phyloP scores from a whole-genome alignment of 2,888 invertebrate genomes.

The Pyrgus malvae region DNA sequence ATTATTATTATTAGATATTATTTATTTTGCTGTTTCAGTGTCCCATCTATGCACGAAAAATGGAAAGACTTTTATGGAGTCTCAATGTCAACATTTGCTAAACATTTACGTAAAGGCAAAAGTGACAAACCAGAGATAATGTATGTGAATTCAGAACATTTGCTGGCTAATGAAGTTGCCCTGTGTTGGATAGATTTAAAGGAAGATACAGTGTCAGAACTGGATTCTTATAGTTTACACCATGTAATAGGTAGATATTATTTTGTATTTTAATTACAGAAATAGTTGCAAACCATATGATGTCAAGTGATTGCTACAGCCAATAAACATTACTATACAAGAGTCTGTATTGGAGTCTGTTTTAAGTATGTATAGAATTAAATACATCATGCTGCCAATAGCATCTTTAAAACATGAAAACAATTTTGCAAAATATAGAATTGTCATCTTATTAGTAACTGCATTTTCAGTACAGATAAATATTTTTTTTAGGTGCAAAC shows the following conservation, averaged over 20 bases:
- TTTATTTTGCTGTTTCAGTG: constrained; percentile 48
- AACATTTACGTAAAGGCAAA: constrained; percentile 83
- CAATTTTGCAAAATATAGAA: too few relatives aligned
- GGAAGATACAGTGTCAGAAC: constrained; percentile 81
- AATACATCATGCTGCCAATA: too few relatives aligned
- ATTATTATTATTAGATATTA: too few relatives aligned
- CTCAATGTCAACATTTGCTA: constrained; percentile 86
- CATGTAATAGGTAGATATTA: constrained; percentile 77
- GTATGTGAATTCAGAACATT: constrained; percentile 74
- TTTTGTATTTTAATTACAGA: neutral
- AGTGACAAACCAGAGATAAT: constrained; percentile 85
- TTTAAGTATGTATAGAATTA: too few relatives aligned
- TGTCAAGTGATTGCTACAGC: too few relatives aligned
- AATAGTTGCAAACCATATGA: too few relatives aligned
- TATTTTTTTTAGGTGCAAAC: constrained; percentile 59
- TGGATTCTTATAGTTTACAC: constrained; percentile 82
- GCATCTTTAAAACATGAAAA: too few relatives aligned
- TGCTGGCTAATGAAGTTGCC: constrained; percentile 84
- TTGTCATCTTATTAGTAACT: too few relatives aligned
- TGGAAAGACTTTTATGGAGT: constrained; percentile 93
- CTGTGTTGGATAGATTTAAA: constrained; percentile 86
- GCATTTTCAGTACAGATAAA: neutral
- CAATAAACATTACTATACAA: too few relatives aligned
- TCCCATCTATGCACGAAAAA: constrained; percentile 85
- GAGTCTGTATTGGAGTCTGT: too few relatives aligned